Base-by-base conservation (phyloP, 2,797 vertebrate genomes). In the Euthynnus affinis region DNA sequence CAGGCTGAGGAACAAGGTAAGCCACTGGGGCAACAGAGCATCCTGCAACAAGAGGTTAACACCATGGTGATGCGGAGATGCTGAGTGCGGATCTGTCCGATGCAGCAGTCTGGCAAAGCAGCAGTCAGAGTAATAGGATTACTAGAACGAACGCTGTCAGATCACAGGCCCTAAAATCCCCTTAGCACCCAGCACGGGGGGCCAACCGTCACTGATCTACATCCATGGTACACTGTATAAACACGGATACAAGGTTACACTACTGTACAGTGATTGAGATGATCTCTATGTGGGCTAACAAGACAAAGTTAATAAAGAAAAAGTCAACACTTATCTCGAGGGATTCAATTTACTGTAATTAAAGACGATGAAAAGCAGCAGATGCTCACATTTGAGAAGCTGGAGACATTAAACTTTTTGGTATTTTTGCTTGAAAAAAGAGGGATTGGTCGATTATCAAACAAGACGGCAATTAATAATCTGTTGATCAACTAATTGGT, bases 61-160 rank as follows among this genome's bases (percentile, higher is more conserved):
- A 10, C 34, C 27, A 25, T 1, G 20, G 58, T 46, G 32, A 74
- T 67, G 23, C 1, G 25, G 67, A 75, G 77, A 79, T 76, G 71
- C 65, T 62, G 76, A 84, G 56, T 3, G 27, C 20, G 40, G 3
- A 18, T 82, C 74, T 59, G 64, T 78, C 65, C 66, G 17, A 12
- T 58, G 67, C 63, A 72, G 55, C 15, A 62, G 74, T 83, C 80
- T 82, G 74, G 70, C 51, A 80, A 66, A 78, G 81, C 75, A 76
- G 86, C 81, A 75, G 74, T 87, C 71, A 64, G 51, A 79, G 71
- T 90, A 90, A 93, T 87, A 88, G 90, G 91, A 92, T 92, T 91
- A 92, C 56, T 42, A 56, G 34, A 49, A 71, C 52, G 22, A 85
- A 80, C 18, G 10, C 71, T 75, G 80, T 87, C 78, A 83, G 80